Evolutionary conservation across 2,113 vertebrate species (phyloP).

Genomic region (Phyllostomus discolor): DNA sequence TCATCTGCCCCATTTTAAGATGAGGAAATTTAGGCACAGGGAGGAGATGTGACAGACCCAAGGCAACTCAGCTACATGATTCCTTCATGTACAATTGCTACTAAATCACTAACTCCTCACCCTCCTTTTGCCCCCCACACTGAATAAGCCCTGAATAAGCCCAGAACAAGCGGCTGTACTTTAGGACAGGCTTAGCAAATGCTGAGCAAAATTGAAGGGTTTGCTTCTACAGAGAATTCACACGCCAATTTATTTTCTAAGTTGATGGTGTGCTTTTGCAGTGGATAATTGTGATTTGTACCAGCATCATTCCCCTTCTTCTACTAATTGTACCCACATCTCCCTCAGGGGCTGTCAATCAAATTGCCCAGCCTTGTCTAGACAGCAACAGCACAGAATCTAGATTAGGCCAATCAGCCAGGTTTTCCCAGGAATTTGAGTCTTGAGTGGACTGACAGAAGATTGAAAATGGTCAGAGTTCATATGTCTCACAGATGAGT

Average conservation of each 20-base stretch:
- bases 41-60: neutral
- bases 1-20: neutral
- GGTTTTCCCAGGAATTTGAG: conserved; percentile 1
- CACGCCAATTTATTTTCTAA: neutral
- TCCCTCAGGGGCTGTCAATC: neutral
- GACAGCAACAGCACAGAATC: neutral
- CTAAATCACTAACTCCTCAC: neutral
- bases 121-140: neutral
- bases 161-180: neutral
- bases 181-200: neutral
- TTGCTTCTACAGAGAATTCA: neutral
- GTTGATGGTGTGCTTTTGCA: neutral
- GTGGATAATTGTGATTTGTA: neutral
- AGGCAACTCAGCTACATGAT: neutral
- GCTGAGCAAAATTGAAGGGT: neutral
- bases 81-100: neutral
- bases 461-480: neutral
- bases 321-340: neutral
- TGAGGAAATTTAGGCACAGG: neutral
- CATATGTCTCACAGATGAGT: neutral
- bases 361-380: neutral
- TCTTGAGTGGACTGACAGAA: neutral
- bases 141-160: neutral
- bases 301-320: neutral
- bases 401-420: neutral